These are phyloP conservation scores for Ametastegia equiseti DNA, from an alignment of 2,888 invertebrate genomes.

Conservation along the genomic window DNA sequence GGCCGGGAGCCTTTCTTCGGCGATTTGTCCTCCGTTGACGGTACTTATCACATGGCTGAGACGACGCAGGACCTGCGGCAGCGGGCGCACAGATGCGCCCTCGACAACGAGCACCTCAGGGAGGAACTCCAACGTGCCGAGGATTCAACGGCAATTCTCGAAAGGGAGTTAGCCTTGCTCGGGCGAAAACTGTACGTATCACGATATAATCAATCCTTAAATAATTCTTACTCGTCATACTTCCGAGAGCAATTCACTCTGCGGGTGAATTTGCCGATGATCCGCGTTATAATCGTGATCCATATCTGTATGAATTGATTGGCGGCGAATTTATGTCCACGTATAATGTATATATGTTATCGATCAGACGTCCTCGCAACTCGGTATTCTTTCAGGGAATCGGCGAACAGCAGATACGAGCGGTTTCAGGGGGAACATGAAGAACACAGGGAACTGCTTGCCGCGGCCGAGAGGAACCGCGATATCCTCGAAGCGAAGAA, in stretches of 20 bases:
- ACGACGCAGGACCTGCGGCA: neutral
- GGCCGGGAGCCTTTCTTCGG: slow-evolving; percentile 5
- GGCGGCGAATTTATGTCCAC: neutral
- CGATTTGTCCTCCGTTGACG: slow-evolving; percentile 23
- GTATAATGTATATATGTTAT: too few species aligned
- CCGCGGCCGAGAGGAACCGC: neutral
- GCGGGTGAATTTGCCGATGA: too few species aligned
- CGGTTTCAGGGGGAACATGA: slow-evolving; percentile 14
- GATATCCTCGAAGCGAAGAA: neutral
- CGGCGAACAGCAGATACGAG: neutral
- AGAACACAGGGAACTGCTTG: slow-evolving; percentile 8
- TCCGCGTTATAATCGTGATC: too few species aligned
- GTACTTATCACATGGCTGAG: slow-evolving; percentile 17
- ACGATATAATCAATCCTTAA: too few species aligned
- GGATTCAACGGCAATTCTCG: neutral
- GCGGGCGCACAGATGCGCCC: slow-evolving; percentile 17
- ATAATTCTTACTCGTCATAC: neutral
- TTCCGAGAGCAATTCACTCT: too few species aligned
- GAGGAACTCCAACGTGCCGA: slow-evolving; percentile 41
- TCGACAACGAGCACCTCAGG: slow-evolving; percentile 20
- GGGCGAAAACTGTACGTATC: slow-evolving; percentile 27
- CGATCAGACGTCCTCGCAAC: neutral
- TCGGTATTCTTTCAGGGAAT: slow-evolving; percentile 7
- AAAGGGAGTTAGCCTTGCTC: neutral
- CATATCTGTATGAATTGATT: neutral